phyloP scores from a whole-genome alignment of 2,888 invertebrate genomes.

The Pasiphila rectangulata region DNA sequence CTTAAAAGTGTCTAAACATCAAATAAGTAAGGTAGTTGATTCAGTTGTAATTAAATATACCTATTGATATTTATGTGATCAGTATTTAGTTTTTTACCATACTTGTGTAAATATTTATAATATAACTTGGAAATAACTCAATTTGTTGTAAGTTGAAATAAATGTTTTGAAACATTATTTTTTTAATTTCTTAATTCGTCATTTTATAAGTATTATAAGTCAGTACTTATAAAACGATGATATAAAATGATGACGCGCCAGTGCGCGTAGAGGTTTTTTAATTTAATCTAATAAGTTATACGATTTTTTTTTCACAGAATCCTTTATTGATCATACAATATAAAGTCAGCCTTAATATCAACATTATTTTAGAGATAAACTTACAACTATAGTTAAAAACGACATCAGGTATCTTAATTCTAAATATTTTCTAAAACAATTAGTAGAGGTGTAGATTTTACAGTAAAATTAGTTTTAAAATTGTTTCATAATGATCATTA shows the following conservation, averaged over 20 bases:
- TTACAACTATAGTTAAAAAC: conserved; percentile 10
- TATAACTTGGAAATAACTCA: conserved; percentile 22
- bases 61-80: conserved; percentile 22
- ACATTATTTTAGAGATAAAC: conserved; percentile 19
- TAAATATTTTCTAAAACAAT: background rate
- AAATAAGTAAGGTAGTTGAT: conserved; percentile 3
- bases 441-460: background rate
- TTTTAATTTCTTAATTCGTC: too few relatives aligned
- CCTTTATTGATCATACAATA: too few relatives aligned
- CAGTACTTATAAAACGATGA: too few relatives aligned
- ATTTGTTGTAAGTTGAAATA: conserved; percentile 26
- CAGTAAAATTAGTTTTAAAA: too few relatives aligned
- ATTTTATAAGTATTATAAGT: too few relatives aligned
- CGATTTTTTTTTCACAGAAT: too few relatives aligned
- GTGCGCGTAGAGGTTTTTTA: too few relatives aligned
- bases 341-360: conserved; percentile 39
- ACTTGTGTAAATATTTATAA: conserved; percentile 22
- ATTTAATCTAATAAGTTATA: too few relatives aligned
- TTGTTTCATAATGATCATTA: too few relatives aligned
- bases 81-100: conserved; percentile 24
- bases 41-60: conserved; percentile 9
- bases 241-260: too few relatives aligned
- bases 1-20: conserved; percentile 12
- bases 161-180: conserved; percentile 26
- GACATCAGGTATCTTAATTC: conserved; percentile 17